Evolutionary conservation across 2,797 vertebrate species (phyloP).

Genomic region (Jordanella pulchra): DNA sequence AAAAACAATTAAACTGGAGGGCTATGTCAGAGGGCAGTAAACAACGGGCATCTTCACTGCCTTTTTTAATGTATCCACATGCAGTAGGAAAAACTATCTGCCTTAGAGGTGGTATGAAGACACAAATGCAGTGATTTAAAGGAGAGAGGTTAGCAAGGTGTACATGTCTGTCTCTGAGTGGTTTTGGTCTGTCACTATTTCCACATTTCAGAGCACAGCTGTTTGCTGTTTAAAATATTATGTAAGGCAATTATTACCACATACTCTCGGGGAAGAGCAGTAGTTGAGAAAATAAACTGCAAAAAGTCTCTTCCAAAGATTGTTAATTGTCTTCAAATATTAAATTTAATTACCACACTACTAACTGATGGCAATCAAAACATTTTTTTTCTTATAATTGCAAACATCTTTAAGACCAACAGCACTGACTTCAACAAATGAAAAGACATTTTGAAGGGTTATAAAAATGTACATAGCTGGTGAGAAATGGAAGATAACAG

Average conservation of each 20-base stretch:
- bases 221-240: constrained; percentile 8
- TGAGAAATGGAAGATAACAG: neutral
- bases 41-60: constrained; percentile 38
- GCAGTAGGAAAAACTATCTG: constrained; percentile 29
- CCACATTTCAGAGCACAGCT: constrained; percentile 11
- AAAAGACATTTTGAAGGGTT: neutral
- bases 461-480: neutral
- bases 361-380: neutral
- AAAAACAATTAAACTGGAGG: constrained; percentile 37
- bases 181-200: constrained; percentile 14
- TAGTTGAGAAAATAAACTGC: constrained; percentile 6
- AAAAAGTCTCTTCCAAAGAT: constrained; percentile 1
- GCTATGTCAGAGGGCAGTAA: constrained; percentile 12
- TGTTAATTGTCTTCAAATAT: neutral
- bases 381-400: neutral
- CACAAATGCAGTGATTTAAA: constrained; percentile 10
- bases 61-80: constrained; percentile 61
- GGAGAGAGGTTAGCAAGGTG: neutral
- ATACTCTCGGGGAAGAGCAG: constrained; percentile 5
- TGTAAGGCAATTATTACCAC: constrained; percentile 5
- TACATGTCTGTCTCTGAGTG: neutral
- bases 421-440: neutral
- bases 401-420: neutral
- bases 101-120: constrained; percentile 37
- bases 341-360: neutral